These are phyloP conservation scores for Dicentrarchus labrax DNA, from an alignment of 2,113 vertebrate genomes.

Conservation along the genomic window DNA sequence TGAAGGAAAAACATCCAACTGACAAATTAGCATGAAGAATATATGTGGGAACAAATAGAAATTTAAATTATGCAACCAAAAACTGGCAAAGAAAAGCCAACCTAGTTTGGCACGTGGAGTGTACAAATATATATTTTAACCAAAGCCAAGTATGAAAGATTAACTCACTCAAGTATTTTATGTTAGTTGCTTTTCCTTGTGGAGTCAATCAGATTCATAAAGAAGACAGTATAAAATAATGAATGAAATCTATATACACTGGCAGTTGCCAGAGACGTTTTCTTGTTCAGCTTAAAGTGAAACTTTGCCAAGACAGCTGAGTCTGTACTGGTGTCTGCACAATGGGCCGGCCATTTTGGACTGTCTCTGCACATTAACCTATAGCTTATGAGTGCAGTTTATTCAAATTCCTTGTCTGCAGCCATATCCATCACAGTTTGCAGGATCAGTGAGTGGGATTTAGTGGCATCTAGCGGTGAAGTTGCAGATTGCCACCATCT, in stretches of 20 bases:
- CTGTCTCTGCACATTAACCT: no score
- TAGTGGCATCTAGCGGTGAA: no score
- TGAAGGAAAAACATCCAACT: background rate
- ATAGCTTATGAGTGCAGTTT: background rate
- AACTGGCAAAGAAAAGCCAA: background rate
- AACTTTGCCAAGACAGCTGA: background rate
- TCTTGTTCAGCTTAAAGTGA: background rate
- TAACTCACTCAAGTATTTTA: background rate
- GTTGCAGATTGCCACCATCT: no score
- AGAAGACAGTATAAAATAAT: background rate
- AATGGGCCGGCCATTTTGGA: background rate
- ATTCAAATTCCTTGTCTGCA: background rate
- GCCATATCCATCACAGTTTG: background rate
- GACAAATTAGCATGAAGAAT: background rate
- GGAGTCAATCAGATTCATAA: background rate
- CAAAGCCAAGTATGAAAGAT: constrained; percentile 13
- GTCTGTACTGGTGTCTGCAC: background rate
- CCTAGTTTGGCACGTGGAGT: background rate
- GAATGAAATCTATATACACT: background rate
- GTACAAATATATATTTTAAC: background rate
- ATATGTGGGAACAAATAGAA: constrained; percentile 1
- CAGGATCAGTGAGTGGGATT: no score
- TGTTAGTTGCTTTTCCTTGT: background rate
- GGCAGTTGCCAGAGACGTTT: background rate
- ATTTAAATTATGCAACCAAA: background rate